A percentile compares a stretch with the other conserved stretches of the same genome.
These are phyloP conservation scores for Mactromeris polynyma DNA, from an alignment of 2,888 invertebrate genomes.

Conservation along the genomic window DNA sequence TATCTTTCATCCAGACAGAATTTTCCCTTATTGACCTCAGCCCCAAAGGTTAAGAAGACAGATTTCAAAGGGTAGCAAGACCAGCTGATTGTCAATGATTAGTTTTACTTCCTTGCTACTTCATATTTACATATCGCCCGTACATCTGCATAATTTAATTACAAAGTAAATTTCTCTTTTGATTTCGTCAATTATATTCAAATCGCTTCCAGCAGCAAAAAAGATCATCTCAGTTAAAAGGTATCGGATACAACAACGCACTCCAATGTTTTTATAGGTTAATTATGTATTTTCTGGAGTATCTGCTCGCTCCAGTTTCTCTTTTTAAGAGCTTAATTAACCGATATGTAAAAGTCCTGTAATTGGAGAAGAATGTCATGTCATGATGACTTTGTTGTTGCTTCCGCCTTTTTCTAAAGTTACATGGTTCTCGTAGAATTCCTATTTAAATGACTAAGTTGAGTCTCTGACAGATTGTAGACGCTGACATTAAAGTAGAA, in stretches of 20 bases:
- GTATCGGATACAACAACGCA: slow-evolving; percentile 1
- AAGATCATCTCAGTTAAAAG: slow-evolving; percentile 3
- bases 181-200: slow-evolving; percentile 30
- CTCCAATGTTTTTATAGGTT: not conserved
- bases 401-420: not conserved
- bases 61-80: not conserved
- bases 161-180: slow-evolving; percentile 31
- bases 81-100: not conserved
- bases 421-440: not conserved
- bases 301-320: not conserved
- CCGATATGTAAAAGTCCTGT: not conserved
- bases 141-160: slow-evolving; percentile 47
- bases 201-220: slow-evolving; percentile 21
- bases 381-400: not conserved
- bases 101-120: not conserved
- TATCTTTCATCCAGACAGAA: not conserved
- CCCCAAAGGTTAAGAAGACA: slow-evolving; percentile 11
- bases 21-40: not conserved
- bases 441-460: not conserved
- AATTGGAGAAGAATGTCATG: not conserved
- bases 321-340: not conserved
- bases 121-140: slow-evolving; percentile 56
- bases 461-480: not conserved
- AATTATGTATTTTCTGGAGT: not conserved
- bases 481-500: not conserved